Conservation (phyloP, 2,113 vertebrate species). For the Bucco capensis region DNA sequence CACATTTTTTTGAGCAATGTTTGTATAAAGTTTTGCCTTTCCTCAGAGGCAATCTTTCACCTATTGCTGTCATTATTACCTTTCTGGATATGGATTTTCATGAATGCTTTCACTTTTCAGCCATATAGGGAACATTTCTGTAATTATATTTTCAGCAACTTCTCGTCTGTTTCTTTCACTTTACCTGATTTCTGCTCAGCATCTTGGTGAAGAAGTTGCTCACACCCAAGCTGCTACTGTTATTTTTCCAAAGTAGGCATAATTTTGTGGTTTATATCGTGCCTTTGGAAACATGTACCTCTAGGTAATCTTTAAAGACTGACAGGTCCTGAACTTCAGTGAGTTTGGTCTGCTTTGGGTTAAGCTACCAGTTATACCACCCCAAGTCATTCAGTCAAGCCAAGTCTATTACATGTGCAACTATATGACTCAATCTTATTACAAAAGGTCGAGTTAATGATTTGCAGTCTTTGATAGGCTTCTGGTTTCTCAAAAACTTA, state of each 20-base stretch:
- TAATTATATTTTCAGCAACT: background rate
- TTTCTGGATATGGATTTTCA: background rate
- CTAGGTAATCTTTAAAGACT: background rate
- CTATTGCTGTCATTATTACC: background rate
- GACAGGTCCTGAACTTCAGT: background rate
- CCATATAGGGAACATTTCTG: background rate
- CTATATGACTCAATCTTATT: background rate
- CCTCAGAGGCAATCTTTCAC: background rate
- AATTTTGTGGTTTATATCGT: background rate
- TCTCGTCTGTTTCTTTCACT: background rate
- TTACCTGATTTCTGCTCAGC: background rate
- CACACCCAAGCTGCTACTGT: background rate
- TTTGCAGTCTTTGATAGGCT: background rate
- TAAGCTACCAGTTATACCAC: background rate
- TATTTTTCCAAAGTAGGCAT: background rate
- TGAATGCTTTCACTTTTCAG: background rate
- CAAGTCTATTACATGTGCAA: rapidly evolving
- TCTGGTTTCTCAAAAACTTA: background rate
- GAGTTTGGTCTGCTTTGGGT: background rate
- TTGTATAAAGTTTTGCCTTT: background rate
- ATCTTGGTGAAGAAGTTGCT: background rate
- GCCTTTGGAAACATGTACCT: background rate
- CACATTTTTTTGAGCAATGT: background rate
- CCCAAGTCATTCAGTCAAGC: background rate
- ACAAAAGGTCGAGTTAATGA: background rate